Base-by-base conservation (phyloP, 2,113 vertebrate genomes). In the Aplodontia rufa region DNA sequence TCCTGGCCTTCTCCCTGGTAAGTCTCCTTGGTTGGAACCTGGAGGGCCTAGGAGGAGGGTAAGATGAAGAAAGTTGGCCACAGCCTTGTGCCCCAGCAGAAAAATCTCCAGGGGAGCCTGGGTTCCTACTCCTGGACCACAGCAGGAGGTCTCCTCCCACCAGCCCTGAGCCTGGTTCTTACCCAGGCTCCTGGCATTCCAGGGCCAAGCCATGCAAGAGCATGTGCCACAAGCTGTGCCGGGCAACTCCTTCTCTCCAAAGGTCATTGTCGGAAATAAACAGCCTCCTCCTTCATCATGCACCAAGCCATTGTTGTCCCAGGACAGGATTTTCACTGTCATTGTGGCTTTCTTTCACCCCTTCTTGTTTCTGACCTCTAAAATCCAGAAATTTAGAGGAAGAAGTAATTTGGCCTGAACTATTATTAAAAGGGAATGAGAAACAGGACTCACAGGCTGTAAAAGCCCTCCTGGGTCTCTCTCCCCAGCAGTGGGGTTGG, bases 351-450 rank as follows among this genome's bases (percentile, higher is more conserved):
- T 14, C 35, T 78, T 71, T 28, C 10, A 40, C 64, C 35, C 92
- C 47, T 37, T 87, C 74, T 69, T 68, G 0, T 84, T 96, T 95
- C 95, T 97, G 91, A 93, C 90, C 91, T 93, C 97, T 87, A 96
- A 97, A 97, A 94, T 97, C 28, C 12, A 96, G 95, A 96, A 96
- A 97, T 97, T 98, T 95, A 97, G 97, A 97, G 90, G 93, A 98
- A 95, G 97, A 98, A 98, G 95, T 97, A 96, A 97, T 98, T 97
- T 98, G 97, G 96, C 97, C 96, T 96, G 90, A 97, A 97, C 95
- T 98, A 78, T 98, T 98, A 98, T 98, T 98, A 98, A 97, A 98
- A 97, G 96, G 93, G 98, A 98, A 98, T 30, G 92, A 97, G 96
- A 97, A 95, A 97, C 97, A 84, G 96, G 94, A 95, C 97, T 91